Evolutionary conservation across 2,797 vertebrate species (phyloP), one percentile per base, ranked within the genome.

Genomic region (Parauchenoglanis ngamensis): DNA sequence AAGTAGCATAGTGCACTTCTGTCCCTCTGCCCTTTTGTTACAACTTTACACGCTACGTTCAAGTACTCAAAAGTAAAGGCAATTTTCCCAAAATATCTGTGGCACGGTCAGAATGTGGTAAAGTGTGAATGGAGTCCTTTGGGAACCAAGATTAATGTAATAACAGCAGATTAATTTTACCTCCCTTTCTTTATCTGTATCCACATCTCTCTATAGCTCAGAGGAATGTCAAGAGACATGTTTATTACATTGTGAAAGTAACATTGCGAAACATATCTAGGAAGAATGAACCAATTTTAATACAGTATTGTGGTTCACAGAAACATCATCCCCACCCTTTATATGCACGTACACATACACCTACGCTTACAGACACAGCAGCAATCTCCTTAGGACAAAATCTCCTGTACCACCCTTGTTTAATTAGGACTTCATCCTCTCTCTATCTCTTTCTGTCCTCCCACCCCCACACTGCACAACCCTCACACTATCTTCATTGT

Each of bases 131-230:
- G 35, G 49, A 31, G 63, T 35, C 59, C 68, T 49, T 57, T 70
- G 65, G 68, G 85, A 75, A 86, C 21, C 56, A 83, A 73, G 67
- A 86, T 86, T 86, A 87, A 89, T 76, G 76, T 56, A 86, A 88
- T 82, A 87, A 70, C 82, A 78, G 84, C 44, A 63, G 84, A 89
- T 88, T 59, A 88, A 87, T 75, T 86, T 85, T 87, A 70, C 84
- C 56, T 70, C 23, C 52, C 54, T 86, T 78, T 28, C 21, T 44
- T 72, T 76, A 59, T 88, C 73, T 85, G 57, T 56, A 80, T 76
- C 15, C n/a, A 52, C 80, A 52, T 67, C 44, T 1, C 2, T 31
- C 3, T 82, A 49, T 52, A 83, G 52, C n/a, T 75, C 23, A 75
- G 23, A 49, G 52, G 49, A 77, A 54, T 40, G 77, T 61, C 44